A percentile compares a stretch with the other conserved stretches of the same genome.
phyloP scores from a whole-genome alignment of 1,140 invertebrate species.

The Tetragnatha versicolor region DNA sequence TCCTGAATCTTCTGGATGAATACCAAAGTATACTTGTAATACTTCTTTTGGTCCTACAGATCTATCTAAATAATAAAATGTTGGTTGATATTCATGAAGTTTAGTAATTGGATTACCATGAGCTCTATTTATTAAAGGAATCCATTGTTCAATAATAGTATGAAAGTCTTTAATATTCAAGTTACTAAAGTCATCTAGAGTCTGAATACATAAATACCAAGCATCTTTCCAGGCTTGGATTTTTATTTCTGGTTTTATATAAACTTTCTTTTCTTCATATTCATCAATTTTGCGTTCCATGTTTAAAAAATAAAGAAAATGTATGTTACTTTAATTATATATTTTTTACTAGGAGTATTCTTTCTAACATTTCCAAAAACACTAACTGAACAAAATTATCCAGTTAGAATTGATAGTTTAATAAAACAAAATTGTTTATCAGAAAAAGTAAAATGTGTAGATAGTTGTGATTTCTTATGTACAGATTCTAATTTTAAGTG shows the following conservation, averaged over 20 bases:
- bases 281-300: slow-evolving; percentile 19
- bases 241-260: not conserved
- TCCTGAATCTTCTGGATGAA: not conserved
- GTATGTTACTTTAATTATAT: slow-evolving; percentile 27
- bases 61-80: slow-evolving; percentile 8
- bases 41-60: slow-evolving; percentile 8
- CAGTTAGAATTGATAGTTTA: not conserved
- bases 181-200: not conserved
- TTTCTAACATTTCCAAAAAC: slow-evolving; percentile 15
- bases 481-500: slow-evolving; percentile 1
- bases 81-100: slow-evolving; percentile 1
- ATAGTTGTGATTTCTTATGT: slow-evolving; percentile 6
- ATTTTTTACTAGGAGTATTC: slow-evolving; percentile 17
- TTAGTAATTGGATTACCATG: slow-evolving; percentile 7
- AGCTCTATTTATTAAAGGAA: slow-evolving; percentile 27
- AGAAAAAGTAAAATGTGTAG: slow-evolving; percentile 9
- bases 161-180: not conserved
- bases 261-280: slow-evolving; percentile 5
- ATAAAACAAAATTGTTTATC: not conserved
- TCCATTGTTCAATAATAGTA: slow-evolving; percentile 16
- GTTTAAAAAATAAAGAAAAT: slow-evolving; percentile 14
- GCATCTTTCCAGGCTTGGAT: slow-evolving; percentile 31
- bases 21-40: slow-evolving; percentile 10
- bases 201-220: slow-evolving; percentile 22
- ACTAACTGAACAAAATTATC: not conserved